Percentiles rank a stretch among this genome's conserved stretches.
These are phyloP conservation scores for Malaclemys terrapin DNA, from an alignment of 2,113 vertebrate species.

Conservation along the genomic window DNA sequence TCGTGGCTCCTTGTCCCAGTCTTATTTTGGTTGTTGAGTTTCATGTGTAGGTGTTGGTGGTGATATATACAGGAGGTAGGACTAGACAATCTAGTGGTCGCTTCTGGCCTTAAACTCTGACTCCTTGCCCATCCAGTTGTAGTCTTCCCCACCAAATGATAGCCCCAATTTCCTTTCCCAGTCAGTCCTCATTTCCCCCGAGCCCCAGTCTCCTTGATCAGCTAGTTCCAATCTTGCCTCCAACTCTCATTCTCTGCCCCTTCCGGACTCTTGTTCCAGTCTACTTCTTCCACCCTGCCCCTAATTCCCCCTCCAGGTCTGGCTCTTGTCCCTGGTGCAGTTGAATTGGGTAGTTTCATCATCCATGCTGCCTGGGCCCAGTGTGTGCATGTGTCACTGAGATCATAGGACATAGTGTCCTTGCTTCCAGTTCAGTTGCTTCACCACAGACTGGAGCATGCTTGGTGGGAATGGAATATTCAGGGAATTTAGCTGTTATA, in stretches of 20 bases:
- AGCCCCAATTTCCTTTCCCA: neutral
- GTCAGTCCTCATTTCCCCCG: neutral
- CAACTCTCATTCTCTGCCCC: neutral
- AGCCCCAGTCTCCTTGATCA: neutral
- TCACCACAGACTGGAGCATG: neutral
- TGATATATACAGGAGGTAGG: neutral
- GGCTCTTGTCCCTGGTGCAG: neutral
- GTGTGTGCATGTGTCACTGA: neutral
- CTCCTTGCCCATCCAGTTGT: neutral
- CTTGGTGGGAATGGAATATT: neutral
- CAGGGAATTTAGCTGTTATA: neutral
- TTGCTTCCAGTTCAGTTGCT: neutral
- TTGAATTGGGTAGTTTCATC: neutral
- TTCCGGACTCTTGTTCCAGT: neutral
- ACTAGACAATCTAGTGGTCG: neutral
- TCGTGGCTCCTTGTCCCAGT: neutral
- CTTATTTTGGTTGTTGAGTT: neutral
- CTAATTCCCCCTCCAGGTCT: neutral
- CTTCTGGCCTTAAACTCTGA: neutral
- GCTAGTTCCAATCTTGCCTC: neutral
- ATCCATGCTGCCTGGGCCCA: neutral
- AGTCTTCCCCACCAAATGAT: neutral
- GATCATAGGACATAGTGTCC: neutral
- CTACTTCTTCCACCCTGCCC: neutral
- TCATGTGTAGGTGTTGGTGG: neutral